These are phyloP conservation scores for Cecropterus lyciades DNA, from an alignment of 1,140 invertebrate species.

Conservation along the genomic window DNA sequence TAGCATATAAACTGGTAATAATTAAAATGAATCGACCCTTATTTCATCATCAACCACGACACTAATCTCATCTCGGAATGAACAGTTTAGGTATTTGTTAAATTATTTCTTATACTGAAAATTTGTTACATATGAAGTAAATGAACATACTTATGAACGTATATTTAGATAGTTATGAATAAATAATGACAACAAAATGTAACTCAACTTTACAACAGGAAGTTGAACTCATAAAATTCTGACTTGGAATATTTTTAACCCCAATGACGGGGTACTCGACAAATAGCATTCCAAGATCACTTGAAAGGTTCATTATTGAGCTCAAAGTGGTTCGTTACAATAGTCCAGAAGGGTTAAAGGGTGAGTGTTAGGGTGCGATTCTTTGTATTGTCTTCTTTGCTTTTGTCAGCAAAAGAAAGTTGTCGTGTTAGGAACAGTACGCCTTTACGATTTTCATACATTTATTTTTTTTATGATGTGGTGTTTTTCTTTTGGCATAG, in stretches of 20 bases:
- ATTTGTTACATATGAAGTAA: no score
- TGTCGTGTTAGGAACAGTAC: slow-evolving; percentile 17
- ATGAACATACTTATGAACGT: no score
- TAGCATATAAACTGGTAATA: no score
- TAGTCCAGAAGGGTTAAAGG: slow-evolving; percentile 33
- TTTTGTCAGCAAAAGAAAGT: slow-evolving; percentile 30
- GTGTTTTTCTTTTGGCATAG: no score
- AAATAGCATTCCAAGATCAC: slow-evolving; percentile 33
- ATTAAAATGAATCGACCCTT: no score
- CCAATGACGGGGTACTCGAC: slow-evolving; percentile 23
- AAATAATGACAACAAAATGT: neutral
- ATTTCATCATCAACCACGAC: no score
- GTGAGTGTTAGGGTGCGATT: slow-evolving; percentile 31
- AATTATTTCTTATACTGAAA: no score
- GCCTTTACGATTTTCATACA: slow-evolving; percentile 24
- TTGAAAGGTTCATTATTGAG: slow-evolving; percentile 35
- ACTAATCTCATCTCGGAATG: no score
- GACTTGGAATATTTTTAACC: slow-evolving; percentile 19
- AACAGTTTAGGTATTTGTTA: no score
- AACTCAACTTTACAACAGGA: neutral
- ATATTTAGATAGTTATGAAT: neutral
- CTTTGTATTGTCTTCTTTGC: slow-evolving; percentile 34
- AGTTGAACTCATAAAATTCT: neutral
- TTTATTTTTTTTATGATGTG: slow-evolving; percentile 1
- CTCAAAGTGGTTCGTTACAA: slow-evolving; percentile 33